Percentiles rank a stretch among this genome's conserved stretches.
phyloP scores from a whole-genome alignment of 2,797 vertebrate genomes.

The Galagoides demidoff region DNA sequence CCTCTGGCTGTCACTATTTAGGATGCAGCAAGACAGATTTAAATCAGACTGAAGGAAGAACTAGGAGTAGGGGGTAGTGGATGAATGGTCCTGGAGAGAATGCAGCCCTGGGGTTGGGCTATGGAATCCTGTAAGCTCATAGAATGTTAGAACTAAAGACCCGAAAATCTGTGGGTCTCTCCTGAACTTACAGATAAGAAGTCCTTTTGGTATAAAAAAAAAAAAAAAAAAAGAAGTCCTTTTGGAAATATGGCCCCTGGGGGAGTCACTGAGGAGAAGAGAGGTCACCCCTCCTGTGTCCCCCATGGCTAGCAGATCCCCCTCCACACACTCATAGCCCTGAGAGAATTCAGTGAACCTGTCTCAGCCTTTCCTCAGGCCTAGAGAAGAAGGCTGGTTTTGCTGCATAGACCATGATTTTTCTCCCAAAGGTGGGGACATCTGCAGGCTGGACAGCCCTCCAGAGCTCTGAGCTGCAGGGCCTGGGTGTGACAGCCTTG shows the following conservation, averaged over 20 bases:
- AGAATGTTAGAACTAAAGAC: constrained; percentile 8
- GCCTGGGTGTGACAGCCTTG: not conserved
- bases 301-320: not conserved
- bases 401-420: not conserved
- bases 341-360: not conserved
- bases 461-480: constrained; percentile 18
- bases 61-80: not conserved
- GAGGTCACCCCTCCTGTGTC: not conserved
- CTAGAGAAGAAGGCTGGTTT: constrained; percentile 15
- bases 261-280: not conserved
- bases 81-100: not conserved
- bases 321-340: not conserved
- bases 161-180: not conserved
- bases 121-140: not conserved
- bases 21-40: constrained; percentile 47
- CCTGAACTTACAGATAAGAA: not conserved
- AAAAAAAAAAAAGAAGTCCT: not conserved
- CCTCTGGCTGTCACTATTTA: constrained; percentile 15
- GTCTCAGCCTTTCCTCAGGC: not conserved
- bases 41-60: constrained; percentile 43
- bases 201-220: not conserved
- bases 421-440: constrained; percentile 19
- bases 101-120: not conserved
- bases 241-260: not conserved
- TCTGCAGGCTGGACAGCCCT: not conserved